Evolutionary conservation across 1,140 invertebrate genomes (phyloP).

Genomic region (Neuroterus valhalla): DNA sequence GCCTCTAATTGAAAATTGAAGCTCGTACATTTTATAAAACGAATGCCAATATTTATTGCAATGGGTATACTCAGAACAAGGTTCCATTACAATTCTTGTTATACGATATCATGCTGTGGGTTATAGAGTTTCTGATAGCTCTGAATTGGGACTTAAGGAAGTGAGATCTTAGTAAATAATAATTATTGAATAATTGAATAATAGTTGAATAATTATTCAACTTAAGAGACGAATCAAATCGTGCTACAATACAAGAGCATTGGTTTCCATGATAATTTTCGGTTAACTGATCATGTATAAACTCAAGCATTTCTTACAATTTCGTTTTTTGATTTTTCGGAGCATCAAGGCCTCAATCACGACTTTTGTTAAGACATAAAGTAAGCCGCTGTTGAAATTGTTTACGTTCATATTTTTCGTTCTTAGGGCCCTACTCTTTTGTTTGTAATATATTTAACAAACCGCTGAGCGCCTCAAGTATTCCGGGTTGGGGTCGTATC

Average conservation of each 20-base stretch:
- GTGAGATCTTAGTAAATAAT: too few species aligned
- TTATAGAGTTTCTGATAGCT: neutral
- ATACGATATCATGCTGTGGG: slow-evolving; percentile 3
- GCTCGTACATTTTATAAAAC: slow-evolving; percentile 3
- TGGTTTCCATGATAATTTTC: too few species aligned
- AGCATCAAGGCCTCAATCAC: too few species aligned
- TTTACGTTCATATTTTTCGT: neutral
- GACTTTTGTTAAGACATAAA: neutral
- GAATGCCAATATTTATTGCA: neutral
- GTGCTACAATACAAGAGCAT: too few species aligned
- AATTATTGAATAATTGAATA: too few species aligned
- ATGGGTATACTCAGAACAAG: neutral
- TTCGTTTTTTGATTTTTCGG: neutral
- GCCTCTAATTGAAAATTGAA: slow-evolving; percentile 19
- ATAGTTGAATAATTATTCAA: too few species aligned
- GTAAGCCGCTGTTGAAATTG: neutral
- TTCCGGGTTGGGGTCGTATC: neutral
- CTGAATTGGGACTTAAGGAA: neutral
- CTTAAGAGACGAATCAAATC: too few species aligned
- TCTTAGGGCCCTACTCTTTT: neutral
- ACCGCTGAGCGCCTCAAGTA: slow-evolving; percentile 27
- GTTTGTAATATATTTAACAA: slow-evolving; percentile 8
- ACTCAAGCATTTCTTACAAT: neutral
- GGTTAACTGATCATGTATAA: neutral
- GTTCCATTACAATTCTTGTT: slow-evolving; percentile 18